Evolutionary conservation across 2,113 vertebrate genomes (phyloP).

Genomic region (Callocephalon fimbriatum): DNA sequence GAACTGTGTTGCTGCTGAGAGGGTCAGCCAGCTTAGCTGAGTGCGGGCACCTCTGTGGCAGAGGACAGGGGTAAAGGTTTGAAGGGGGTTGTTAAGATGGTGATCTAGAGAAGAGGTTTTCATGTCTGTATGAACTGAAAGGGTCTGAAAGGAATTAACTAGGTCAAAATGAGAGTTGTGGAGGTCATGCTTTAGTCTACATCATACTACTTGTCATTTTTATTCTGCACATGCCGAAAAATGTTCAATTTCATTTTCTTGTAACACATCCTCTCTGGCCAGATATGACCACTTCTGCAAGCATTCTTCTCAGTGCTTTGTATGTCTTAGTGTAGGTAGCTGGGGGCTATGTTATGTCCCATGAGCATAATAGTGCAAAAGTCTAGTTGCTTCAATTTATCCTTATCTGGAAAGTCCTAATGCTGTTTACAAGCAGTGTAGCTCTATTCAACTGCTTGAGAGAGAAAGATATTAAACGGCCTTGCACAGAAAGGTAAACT

Average conservation of each 20-base stretch:
- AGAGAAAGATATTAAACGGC: neutral
- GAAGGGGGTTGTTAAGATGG: too few species aligned
- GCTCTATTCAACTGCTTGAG: neutral
- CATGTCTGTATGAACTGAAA: neutral
- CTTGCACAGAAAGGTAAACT: neutral
- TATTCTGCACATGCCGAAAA: neutral
- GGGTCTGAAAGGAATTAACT: neutral
- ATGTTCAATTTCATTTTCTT: neutral
- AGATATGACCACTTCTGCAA: neutral
- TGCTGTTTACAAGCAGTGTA: neutral
- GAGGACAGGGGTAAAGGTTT: too few species aligned
- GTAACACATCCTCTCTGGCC: neutral
- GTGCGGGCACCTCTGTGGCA: too few species aligned
- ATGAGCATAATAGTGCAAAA: neutral
- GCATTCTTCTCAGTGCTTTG: neutral
- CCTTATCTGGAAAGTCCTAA: neutral
- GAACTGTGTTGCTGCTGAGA: too few species aligned
- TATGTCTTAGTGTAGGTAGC: neutral
- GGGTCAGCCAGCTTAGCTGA: too few species aligned
- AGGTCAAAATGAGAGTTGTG: neutral
- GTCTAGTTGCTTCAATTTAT: too few species aligned
- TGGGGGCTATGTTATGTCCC: neutral
- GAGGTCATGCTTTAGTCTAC: neutral
- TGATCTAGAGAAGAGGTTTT: too few species aligned
- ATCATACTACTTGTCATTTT: neutral